A percentile compares a stretch with the other conserved stretches of the same genome.
These are phyloP conservation scores for Elephantulus edwardii DNA, from an alignment of 2,113 vertebrate genomes.

Conservation along the genomic window DNA sequence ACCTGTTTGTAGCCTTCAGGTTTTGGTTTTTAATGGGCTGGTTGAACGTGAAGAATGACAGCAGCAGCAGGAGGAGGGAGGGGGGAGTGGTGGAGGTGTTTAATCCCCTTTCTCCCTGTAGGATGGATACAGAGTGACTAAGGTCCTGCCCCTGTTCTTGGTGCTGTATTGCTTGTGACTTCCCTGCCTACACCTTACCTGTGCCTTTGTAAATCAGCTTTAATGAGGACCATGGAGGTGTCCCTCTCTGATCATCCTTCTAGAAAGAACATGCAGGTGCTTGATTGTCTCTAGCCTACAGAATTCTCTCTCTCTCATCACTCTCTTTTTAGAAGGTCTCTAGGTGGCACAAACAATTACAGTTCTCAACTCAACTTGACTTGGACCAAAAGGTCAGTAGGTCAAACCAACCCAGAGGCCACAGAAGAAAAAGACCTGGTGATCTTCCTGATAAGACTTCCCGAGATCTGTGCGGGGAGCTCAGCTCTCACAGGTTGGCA, in stretches of 20 bases:
- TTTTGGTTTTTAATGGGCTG: not conserved
- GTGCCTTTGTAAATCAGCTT: rapidly evolving
- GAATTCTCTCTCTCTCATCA: no score
- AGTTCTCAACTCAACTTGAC: not conserved
- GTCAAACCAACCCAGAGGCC: not conserved
- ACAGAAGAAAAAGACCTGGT: not conserved
- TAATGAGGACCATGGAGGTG: rapidly evolving
- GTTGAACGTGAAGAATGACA: not conserved
- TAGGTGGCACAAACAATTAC: not conserved
- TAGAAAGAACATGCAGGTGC: not conserved
- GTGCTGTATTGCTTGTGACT: no score
- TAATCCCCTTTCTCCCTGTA: not conserved
- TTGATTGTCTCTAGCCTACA: not conserved
- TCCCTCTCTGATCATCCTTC: not conserved
- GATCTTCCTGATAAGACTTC: not conserved
- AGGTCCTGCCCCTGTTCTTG: not conserved
- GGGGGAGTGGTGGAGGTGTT: not conserved
- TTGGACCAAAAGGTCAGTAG: not conserved
- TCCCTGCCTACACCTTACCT: no score
- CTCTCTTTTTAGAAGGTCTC: no score
- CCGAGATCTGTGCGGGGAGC: no score
- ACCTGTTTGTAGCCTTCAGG: no score
- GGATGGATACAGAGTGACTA: not conserved
- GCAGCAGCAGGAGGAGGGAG: no score
- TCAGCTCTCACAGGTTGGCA: no score